Conservation (phyloP, 2,888 invertebrate species). For the Aelia acuminata region DNA sequence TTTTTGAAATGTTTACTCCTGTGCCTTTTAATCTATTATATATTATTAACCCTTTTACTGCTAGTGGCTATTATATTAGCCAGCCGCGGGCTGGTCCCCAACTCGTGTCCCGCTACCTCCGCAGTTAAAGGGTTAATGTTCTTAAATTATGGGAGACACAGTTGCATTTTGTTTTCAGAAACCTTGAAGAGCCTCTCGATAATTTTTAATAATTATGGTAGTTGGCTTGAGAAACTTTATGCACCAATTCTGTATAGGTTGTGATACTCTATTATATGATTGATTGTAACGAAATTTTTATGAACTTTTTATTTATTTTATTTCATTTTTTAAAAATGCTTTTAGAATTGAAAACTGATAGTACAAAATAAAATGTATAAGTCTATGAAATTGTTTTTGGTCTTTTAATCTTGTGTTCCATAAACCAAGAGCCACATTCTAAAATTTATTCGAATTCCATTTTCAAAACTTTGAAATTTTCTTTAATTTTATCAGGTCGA, state of each 20-base stretch:
- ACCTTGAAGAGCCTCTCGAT: neutral
- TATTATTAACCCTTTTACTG: too few relatives aligned
- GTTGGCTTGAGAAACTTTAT: neutral
- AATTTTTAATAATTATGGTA: neutral
- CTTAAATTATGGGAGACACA: neutral
- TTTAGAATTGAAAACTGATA: neutral
- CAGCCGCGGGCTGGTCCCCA: too few relatives aligned
- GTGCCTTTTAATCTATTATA: too few relatives aligned
- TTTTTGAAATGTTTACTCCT: too few relatives aligned
- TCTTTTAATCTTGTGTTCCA: neutral
- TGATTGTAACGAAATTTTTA: too few relatives aligned
- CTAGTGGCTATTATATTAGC: too few relatives aligned
- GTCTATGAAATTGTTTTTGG: neutral
- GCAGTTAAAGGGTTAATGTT: too few relatives aligned
- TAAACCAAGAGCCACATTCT: neutral
- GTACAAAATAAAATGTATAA: neutral
- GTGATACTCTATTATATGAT: too few relatives aligned
- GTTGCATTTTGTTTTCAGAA: neutral
- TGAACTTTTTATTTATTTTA: too few relatives aligned
- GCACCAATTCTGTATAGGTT: neutral
- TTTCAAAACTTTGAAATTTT: neutral
- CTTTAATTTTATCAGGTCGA: constrained; percentile 49
- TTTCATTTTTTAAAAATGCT: neutral
- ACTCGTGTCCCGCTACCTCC: too few relatives aligned
- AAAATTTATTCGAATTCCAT: neutral